Evolutionary conservation across 2,113 vertebrate species (phyloP), one percentile per base, ranked within the genome.

Genomic region (Gambusia affinis): DNA sequence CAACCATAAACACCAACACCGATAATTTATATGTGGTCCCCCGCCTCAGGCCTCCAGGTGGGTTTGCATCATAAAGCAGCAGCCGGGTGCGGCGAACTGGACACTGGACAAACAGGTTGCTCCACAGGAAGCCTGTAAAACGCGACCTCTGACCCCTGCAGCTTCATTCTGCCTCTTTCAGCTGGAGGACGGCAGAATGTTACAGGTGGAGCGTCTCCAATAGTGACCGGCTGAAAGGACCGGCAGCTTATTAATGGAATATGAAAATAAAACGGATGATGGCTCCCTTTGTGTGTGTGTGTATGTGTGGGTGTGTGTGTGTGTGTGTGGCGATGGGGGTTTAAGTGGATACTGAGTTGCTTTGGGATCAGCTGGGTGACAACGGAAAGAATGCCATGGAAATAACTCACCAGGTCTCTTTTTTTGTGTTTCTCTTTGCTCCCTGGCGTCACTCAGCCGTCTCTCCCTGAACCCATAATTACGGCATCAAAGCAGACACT

Each of bases 401-500:
- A 71, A 65, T 33, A 72, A 71, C 37, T 75, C 17, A 17, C 15
- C 44, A 1, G 44, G 44, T 57, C 11, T 37, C 35, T 57, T 15
- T 6, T 62, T 65, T 73, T 60, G 27, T 5, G n/a, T 30, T 47
- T 73, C 60, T 51, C 29, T 73, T 47, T 47, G 37, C 51, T 66
- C 28, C 65, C 68, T 14, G 22, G 54, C 67, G 72, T 64, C 78
- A 64, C 73, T 33, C 60, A 27, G 81, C 64, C 57, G 60, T 73
- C 35, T 27, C 73, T 76, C 79, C 75, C 57, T 67, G 79, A 76
- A 83, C 81, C 76, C 68, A 81, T 88, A 88, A 92, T 92, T 87
- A 91, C 71, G 42, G 75, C 75, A 80, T 88, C 89, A 89, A 66
- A 24, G 69, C 80, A 75, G 76, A 76, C 77, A 80, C 84, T 67